Conservation (phyloP, 2,113 vertebrate genomes). For the Brachyhypopomus occidentalis region DNA sequence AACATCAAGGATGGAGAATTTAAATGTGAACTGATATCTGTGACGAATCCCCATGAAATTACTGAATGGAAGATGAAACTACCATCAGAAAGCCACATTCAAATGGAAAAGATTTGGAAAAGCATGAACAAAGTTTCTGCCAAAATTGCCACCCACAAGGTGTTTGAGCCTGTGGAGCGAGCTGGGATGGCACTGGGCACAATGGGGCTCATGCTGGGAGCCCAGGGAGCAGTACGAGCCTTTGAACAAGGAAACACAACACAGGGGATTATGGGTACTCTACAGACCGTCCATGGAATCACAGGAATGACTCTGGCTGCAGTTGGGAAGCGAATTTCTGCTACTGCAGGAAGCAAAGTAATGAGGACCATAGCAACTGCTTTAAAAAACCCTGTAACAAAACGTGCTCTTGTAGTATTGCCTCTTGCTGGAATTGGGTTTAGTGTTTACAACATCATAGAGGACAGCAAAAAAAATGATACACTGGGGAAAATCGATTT, state of each 20-base stretch:
- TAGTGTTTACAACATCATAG: slow-evolving; percentile 29
- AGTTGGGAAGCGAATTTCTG: slow-evolving; percentile 22
- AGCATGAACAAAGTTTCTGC: neutral
- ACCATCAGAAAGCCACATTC: neutral
- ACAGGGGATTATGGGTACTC: slow-evolving; percentile 1
- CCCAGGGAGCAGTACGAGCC: neutral
- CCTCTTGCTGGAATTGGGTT: slow-evolving; percentile 39
- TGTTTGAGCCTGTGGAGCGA: slow-evolving; percentile 15
- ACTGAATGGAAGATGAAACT: neutral
- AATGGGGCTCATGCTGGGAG: slow-evolving; percentile 19
- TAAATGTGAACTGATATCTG: neutral
- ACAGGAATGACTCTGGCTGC: slow-evolving; percentile 6
- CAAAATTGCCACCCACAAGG: neutral
- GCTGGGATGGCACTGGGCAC: slow-evolving; percentile 4
- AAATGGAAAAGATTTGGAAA: slow-evolving; percentile 13
- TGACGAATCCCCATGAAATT: neutral
- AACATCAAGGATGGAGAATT: slow-evolving; percentile 17
- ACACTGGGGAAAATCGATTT: slow-evolving; percentile 28
- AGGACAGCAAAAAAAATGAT: slow-evolving; percentile 30
- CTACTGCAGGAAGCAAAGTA: neutral
- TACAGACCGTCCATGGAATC: slow-evolving; percentile 27
- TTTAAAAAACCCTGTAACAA: slow-evolving; percentile 2
- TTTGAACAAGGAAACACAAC: slow-evolving; percentile 30
- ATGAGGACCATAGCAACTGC: neutral
- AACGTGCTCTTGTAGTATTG: neutral